phyloP scores from a whole-genome alignment of 2,888 invertebrate species.

The Cephus pygmeus region DNA sequence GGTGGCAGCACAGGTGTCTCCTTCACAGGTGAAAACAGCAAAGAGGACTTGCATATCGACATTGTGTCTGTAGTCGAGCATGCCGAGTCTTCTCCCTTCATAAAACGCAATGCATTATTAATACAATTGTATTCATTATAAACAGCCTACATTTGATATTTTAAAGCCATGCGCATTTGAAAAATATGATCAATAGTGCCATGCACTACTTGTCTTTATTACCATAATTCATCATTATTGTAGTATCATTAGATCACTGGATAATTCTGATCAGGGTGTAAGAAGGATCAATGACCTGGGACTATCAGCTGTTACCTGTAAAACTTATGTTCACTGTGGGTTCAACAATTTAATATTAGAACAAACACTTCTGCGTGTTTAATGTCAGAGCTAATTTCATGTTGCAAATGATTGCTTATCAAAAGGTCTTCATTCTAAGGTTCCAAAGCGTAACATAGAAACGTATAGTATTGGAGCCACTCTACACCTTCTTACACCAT shows the following conservation, averaged over 20 bases:
- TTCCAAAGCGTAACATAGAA: neutral
- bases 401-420: neutral
- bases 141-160: neutral
- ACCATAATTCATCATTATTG: neutral
- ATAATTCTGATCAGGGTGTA: neutral
- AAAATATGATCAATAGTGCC: neutral
- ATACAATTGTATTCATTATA: neutral
- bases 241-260: neutral
- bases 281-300: neutral
- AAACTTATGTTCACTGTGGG: neutral
- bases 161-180: slow-evolving; percentile 8
- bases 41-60: slow-evolving; percentile 92
- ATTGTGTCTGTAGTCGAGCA: slow-evolving; percentile 80
- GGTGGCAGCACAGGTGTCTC: slow-evolving; percentile 78
- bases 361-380: neutral
- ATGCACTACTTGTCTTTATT: neutral
- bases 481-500: neutral
- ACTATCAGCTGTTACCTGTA: neutral
- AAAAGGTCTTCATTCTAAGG: neutral
- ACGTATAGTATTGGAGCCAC: neutral
- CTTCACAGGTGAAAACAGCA: slow-evolving; percentile 90
- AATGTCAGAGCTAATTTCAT: neutral
- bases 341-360: neutral
- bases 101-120: slow-evolving; percentile 11
- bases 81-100: slow-evolving; percentile 79